phyloP scores from a whole-genome alignment of 2,113 vertebrate genomes.

The Tricholaema leucomelas region DNA sequence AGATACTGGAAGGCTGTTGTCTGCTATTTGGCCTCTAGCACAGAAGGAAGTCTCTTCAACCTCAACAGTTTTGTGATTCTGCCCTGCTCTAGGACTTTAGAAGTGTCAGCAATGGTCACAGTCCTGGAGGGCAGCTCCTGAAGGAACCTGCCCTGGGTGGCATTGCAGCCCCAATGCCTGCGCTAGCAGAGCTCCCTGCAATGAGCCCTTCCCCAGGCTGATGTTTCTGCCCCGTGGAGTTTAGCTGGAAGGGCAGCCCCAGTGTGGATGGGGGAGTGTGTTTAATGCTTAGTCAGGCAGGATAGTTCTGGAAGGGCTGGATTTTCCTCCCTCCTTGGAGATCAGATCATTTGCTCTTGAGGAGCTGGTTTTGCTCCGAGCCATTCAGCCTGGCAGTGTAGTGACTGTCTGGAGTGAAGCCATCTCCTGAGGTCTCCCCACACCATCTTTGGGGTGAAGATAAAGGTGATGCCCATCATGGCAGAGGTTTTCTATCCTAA shows the following conservation, averaged over 20 bases:
- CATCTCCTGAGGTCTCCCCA: background rate
- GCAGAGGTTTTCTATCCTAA: background rate
- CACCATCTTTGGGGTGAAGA: background rate
- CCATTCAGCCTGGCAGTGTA: background rate
- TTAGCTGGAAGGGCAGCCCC: background rate
- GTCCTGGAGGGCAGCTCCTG: rapidly evolving
- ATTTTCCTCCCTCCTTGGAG: background rate
- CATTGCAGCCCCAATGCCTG: rapidly evolving
- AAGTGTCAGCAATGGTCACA: rapidly evolving
- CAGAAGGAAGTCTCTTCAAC: no score
- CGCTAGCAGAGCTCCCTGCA: rapidly evolving
- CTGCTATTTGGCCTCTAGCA: no score
- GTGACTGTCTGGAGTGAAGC: background rate
- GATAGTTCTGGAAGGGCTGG: background rate
- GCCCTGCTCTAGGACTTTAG: background rate
- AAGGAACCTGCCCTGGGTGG: background rate
- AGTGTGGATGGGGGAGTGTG: background rate
- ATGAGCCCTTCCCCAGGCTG: background rate
- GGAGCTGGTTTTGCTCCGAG: background rate
- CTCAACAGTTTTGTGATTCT: no score
- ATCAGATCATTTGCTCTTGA: background rate
- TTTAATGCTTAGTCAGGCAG: background rate
- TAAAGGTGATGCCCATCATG: background rate
- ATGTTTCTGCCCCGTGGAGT: background rate
- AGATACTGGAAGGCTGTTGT: no score